Conservation (phyloP, 1,140 invertebrate species). For the Microplitis mediator region DNA sequence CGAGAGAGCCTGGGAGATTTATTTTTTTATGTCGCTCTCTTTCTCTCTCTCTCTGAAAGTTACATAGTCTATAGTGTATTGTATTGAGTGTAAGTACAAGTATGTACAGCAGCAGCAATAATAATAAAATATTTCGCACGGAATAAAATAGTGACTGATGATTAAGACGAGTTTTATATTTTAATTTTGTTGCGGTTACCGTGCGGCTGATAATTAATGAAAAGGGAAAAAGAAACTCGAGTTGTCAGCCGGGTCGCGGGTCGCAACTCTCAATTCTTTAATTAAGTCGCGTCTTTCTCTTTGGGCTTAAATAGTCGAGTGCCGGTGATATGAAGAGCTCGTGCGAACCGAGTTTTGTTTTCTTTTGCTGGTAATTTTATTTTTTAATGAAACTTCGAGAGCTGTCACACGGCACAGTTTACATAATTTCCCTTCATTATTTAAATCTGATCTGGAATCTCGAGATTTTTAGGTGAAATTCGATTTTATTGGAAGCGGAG, state of each 20-base stretch:
- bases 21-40: background rate
- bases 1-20: constrained; percentile 28
- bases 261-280: too few species aligned
- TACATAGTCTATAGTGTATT: background rate
- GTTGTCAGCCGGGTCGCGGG: too few species aligned
- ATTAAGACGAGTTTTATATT: too few species aligned
- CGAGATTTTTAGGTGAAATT: too few species aligned
- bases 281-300: too few species aligned
- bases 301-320: too few species aligned
- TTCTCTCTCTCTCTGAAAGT: too few species aligned
- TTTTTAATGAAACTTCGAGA: constrained; percentile 25
- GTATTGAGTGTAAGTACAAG: constrained; percentile 17
- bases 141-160: too few species aligned
- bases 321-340: background rate
- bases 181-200: too few species aligned
- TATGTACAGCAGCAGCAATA: background rate
- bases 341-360: constrained; percentile 27
- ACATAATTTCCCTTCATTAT: constrained; percentile 41
- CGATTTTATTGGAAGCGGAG: too few species aligned
- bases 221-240: constrained; percentile 30
- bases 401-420: constrained; percentile 52
- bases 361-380: background rate
- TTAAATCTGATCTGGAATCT: too few species aligned
- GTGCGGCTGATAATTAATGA: background rate
- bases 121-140: background rate